Conservation (phyloP, 2,113 vertebrate species). For the Myotis lucifugus region DNA sequence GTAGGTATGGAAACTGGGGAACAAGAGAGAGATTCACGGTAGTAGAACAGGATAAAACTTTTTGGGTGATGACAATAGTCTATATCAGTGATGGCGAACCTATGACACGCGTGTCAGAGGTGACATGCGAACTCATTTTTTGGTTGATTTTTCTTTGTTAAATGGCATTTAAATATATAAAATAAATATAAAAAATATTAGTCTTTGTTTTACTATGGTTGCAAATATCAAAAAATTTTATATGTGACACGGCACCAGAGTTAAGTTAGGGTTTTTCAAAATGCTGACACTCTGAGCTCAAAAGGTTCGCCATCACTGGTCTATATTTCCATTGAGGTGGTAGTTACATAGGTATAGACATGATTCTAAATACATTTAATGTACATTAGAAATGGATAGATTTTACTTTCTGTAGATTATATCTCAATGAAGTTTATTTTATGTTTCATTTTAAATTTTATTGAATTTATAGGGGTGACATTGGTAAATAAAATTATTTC, state of each 20-base stretch:
- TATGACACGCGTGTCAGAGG: no score
- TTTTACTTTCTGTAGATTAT: neutral
- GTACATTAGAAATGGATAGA: neutral
- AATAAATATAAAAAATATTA: no score
- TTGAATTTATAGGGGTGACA: neutral
- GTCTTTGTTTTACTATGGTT: no score
- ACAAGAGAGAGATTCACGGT: neutral
- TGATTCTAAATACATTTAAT: neutral
- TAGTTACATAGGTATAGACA: neutral
- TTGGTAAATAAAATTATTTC: neutral
- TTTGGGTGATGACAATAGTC: neutral
- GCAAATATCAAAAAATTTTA: no score
- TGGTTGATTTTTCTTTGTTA: no score
- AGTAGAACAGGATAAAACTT: neutral
- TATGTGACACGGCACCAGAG: no score
- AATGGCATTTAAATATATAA: no score
- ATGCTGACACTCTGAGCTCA: neutral
- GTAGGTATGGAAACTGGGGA: accelerated
- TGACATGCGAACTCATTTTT: no score
- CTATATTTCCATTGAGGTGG: neutral
- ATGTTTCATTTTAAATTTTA: neutral
- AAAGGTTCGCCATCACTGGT: no score
- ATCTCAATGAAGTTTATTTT: neutral
- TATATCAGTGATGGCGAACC: neutral
- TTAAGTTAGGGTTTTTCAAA: no score